Conservation (phyloP, 1,140 invertebrate genomes). For the Trichomalopsis sarcophagae region DNA sequence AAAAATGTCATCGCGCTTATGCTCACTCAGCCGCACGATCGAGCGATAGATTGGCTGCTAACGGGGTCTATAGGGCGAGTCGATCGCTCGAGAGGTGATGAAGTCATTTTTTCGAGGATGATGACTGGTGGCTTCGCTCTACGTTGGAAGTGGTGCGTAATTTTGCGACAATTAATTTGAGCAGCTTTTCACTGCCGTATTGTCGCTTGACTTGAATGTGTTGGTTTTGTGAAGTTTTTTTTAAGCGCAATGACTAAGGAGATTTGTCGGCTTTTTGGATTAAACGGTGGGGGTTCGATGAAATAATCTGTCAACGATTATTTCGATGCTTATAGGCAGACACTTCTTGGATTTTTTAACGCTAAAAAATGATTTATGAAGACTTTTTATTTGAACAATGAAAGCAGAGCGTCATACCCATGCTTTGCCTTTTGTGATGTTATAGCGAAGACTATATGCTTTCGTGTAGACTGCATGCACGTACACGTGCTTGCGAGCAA, state of each 20-base stretch:
- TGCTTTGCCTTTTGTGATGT: too few species aligned
- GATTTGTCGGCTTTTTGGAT: background rate
- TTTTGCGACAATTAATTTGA: background rate
- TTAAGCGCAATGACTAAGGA: background rate
- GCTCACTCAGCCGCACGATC: background rate
- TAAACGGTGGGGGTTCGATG: background rate
- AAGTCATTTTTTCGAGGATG: background rate
- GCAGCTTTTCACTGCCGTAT: background rate
- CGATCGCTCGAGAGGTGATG: background rate
- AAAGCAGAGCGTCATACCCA: too few species aligned
- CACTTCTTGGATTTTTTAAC: background rate
- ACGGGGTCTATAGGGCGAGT: background rate
- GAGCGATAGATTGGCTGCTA: background rate
- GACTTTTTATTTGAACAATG: too few species aligned
- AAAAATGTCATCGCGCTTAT: slow-evolving; percentile 4
- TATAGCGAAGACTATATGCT: background rate
- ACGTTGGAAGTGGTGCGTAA: background rate
- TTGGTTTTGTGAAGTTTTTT: background rate
- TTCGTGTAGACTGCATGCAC: background rate
- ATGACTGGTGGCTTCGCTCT: background rate
- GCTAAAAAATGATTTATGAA: too few species aligned
- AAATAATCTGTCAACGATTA: background rate
- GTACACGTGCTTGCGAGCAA: background rate
- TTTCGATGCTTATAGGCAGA: background rate
- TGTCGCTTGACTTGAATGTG: background rate